Conservation (phyloP, 2,113 vertebrate genomes). For the Pontoporia blainvillei region DNA sequence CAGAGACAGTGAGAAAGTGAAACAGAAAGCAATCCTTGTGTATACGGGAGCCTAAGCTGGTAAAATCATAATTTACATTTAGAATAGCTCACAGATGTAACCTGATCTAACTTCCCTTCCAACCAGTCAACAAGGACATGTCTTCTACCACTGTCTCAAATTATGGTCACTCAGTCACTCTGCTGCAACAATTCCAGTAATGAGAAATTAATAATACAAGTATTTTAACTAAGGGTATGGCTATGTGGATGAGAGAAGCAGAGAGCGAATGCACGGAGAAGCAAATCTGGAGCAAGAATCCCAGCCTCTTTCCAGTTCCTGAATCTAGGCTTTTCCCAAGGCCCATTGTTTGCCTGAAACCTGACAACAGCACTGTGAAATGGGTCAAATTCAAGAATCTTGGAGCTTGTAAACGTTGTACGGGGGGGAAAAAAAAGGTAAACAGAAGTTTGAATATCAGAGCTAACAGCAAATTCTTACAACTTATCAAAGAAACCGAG, state of each 20-base stretch:
- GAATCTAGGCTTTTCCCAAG: background rate
- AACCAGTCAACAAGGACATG: background rate
- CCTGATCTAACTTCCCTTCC: background rate
- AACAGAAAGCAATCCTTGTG: background rate
- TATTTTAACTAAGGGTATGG: background rate
- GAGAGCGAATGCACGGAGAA: background rate
- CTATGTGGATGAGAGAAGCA: background rate
- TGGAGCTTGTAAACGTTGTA: background rate
- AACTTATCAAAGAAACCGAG: background rate
- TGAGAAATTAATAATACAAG: background rate
- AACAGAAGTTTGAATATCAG: background rate
- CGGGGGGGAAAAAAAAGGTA: background rate
- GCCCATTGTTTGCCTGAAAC: background rate
- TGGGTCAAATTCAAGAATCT: conserved; percentile 7
- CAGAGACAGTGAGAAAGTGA: background rate
- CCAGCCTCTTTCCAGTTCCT: background rate
- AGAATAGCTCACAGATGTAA: background rate
- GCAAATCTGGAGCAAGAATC: background rate
- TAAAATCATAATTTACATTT: background rate
- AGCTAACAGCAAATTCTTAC: background rate
- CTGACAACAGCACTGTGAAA: background rate
- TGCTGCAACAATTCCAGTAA: background rate
- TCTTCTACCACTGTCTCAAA: background rate
- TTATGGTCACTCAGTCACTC: background rate
- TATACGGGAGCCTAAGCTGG: background rate